A percentile compares a stretch with the other conserved stretches of the same genome.
Conservation (phyloP, 2,113 vertebrate species). For the Campylomormyrus tamandua region DNA sequence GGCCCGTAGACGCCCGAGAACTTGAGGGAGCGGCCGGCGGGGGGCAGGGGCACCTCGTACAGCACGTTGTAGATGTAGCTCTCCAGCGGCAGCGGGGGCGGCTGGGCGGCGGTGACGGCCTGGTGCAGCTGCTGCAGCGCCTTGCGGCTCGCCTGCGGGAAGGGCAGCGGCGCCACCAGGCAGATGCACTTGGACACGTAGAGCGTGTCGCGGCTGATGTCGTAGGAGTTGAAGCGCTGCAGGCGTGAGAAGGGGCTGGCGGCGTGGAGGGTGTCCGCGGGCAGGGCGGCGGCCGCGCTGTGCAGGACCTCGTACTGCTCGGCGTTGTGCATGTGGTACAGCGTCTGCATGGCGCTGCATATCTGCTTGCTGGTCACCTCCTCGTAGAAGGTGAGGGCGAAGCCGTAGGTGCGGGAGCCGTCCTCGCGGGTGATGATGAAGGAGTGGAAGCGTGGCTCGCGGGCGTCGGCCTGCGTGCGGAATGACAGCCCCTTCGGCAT, state of each 20-base stretch:
- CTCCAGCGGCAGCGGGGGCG: constrained; percentile 89
- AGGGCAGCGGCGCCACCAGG: constrained; percentile 92
- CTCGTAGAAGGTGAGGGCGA: constrained; percentile 95
- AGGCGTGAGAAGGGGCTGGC: constrained; percentile 77
- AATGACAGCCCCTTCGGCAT: constrained; percentile 97
- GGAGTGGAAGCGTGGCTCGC: constrained; percentile 91
- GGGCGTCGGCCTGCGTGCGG: constrained; percentile 85
- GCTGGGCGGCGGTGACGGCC: constrained; percentile 86
- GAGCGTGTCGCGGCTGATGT: constrained; percentile 93
- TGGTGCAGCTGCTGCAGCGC: constrained; percentile 87
- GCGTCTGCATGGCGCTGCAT: constrained; percentile 97
- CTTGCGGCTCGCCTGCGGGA: constrained; percentile 86
- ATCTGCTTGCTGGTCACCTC: constrained; percentile 99
- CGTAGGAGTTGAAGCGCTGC: constrained; percentile 95
- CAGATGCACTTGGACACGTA: constrained; percentile 98
- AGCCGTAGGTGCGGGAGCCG: constrained; percentile 94
- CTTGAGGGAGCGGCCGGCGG: constrained; percentile 86
- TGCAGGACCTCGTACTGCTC: constrained; percentile 88
- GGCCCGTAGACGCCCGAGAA: constrained; percentile 93
- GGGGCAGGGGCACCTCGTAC: constrained; percentile 92
- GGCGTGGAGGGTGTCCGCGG: constrained; percentile 51
- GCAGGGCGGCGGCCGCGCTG: constrained; percentile 49
- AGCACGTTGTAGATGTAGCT: constrained; percentile 98
- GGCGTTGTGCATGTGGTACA: constrained; percentile 99
- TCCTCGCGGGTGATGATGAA: constrained; percentile 98